These are phyloP conservation scores for Choloepus didactylus DNA, from an alignment of 2,797 vertebrate species.

Conservation along the genomic window DNA sequence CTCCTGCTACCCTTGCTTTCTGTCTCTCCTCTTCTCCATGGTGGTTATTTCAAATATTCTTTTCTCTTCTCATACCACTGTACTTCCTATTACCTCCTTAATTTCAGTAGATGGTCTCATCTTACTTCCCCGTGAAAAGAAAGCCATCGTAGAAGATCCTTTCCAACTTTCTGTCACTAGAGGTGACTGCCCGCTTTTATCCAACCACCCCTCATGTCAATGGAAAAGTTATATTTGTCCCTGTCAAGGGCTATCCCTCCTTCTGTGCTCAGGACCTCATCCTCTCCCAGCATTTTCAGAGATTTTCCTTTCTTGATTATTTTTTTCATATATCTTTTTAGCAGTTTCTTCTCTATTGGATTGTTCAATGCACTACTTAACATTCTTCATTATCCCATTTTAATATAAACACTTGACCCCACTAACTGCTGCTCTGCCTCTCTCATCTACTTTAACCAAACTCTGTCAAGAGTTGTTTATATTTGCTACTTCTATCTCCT, in stretches of 20 bases:
- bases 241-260: rapidly evolving
- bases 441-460: neutral
- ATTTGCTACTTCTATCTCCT: neutral
- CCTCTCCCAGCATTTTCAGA: neutral
- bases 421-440: neutral
- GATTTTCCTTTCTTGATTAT: neutral
- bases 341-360: neutral
- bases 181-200: neutral
- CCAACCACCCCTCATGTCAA: neutral
- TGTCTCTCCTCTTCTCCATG: neutral
- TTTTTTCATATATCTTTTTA: neutral
- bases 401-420: neutral
- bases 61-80: neutral
- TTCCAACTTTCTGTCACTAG: neutral
- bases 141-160: neutral
- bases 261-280: neutral
- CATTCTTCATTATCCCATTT: neutral
- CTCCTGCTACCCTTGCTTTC: rapidly evolving
- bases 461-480: neutral
- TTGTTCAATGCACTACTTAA: neutral
- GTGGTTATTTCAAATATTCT: neutral
- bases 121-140: neutral
- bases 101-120: neutral
- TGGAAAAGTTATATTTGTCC: neutral
- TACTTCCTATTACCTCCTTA: neutral